Conservation (phyloP, 2,888 invertebrate genomes). For the Calliphora vomitoria region DNA sequence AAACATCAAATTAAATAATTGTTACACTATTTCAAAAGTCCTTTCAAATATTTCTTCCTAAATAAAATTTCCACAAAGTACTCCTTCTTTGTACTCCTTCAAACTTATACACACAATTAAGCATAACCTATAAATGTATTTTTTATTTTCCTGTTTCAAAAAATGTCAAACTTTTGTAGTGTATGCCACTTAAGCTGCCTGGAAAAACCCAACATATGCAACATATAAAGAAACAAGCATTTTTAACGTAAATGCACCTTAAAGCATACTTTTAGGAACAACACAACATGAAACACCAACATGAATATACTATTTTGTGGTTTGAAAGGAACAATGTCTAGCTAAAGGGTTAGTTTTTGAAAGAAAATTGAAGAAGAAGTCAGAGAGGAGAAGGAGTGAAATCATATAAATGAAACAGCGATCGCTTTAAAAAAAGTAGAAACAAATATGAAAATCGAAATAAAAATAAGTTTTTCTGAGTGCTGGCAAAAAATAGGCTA, state of each 20-base stretch:
- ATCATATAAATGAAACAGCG: neutral
- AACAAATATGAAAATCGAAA: neutral
- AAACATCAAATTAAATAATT: neutral
- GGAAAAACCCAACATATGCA: slow-evolving; percentile 42
- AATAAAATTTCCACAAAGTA: slow-evolving; percentile 20
- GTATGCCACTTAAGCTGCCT: slow-evolving; percentile 61
- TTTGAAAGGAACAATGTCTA: slow-evolving; percentile 57
- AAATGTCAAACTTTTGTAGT: slow-evolving; percentile 54
- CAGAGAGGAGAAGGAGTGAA: slow-evolving; percentile 1
- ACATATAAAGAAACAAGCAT: slow-evolving; percentile 46
- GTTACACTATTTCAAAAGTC: neutral
- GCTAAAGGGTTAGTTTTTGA: slow-evolving; percentile 53
- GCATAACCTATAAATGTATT: neutral
- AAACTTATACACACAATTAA: slow-evolving; percentile 33
- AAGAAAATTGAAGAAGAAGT: neutral
- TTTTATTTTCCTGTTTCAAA: neutral
- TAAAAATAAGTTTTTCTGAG: too few relatives aligned
- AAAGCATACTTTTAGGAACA: slow-evolving; percentile 58
- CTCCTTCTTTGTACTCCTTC: neutral
- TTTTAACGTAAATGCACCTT: slow-evolving; percentile 63
- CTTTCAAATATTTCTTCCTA: neutral
- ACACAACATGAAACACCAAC: slow-evolving; percentile 32
- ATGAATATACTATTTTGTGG: slow-evolving; percentile 59
- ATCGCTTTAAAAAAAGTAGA: neutral
- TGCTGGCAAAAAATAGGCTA: too few relatives aligned